Evolutionary conservation across 64 coral and sea anemone genomes (phyloP).

Genomic region (Stichodactyla helianthus): DNA sequence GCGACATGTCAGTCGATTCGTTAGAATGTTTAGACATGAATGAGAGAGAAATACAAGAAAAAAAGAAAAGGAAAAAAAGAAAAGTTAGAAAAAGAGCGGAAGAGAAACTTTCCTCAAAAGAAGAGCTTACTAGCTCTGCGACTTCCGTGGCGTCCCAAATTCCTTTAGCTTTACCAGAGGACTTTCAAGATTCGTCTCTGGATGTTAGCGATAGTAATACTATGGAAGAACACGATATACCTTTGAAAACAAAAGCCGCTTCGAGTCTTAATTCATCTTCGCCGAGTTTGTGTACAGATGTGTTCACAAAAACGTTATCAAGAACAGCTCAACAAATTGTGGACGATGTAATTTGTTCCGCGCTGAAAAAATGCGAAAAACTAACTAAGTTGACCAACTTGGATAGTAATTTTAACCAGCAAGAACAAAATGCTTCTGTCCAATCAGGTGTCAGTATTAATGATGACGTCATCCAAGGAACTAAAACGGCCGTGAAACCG

Average conservation of each 20-base stretch:
- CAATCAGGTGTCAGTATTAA: neutral
- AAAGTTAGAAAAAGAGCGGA: neutral
- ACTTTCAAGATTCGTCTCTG: neutral
- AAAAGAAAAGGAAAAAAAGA: constrained; percentile 5
- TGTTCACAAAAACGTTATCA: neutral
- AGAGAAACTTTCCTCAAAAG: neutral
- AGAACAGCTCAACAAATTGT: neutral
- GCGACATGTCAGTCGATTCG: constrained; percentile 13
- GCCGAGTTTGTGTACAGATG: neutral
- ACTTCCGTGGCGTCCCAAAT: neutral
- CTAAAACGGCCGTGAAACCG: neutral
- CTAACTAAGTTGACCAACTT: neutral
- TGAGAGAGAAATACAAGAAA: neutral
- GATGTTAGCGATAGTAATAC: neutral
- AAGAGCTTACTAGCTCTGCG: neutral
- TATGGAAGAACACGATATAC: neutral
- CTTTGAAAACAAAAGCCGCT: neutral
- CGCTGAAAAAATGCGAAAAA: neutral
- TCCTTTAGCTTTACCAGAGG: neutral
- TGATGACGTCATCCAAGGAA: neutral
- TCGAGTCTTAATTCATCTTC: neutral
- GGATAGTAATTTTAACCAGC: neutral
- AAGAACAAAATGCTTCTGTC: neutral
- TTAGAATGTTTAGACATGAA: constrained; percentile 1
- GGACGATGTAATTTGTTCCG: neutral